phyloP scores from a whole-genome alignment of 1,140 invertebrate genomes.

The Heterodera carotae region DNA sequence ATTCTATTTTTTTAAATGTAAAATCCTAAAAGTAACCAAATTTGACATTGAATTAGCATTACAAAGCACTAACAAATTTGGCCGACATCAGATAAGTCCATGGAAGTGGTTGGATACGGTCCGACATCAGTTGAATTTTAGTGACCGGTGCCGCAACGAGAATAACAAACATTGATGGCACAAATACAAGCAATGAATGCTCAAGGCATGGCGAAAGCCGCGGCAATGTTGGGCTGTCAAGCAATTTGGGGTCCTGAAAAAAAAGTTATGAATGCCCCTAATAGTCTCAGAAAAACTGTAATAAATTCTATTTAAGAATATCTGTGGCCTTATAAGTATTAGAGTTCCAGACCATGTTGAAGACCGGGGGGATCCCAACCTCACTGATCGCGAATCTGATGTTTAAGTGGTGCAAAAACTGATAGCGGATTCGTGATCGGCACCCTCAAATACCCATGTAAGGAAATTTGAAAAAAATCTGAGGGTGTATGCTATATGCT shows the following conservation, averaged over 20 bases:
- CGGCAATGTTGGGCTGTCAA: constrained; percentile 38
- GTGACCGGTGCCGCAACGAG: constrained; percentile 50
- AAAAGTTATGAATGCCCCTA: background rate
- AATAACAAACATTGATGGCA: constrained; percentile 51
- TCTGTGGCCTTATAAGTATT: no score
- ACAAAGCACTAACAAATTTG: constrained; percentile 52
- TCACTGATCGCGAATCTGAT: no score
- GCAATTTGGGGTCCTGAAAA: constrained; percentile 14
- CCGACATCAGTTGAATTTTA: constrained; percentile 47
- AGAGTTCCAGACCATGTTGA: no score
- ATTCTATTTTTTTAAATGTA: no score
- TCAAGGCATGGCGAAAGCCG: constrained; percentile 53
- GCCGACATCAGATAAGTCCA: constrained; percentile 52
- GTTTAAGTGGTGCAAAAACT: no score
- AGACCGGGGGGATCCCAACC: no score
- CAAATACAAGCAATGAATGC: constrained; percentile 56
- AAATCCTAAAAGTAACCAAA: no score
- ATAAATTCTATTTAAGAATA: no score
- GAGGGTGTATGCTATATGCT: no score
- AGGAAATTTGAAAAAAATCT: background rate
- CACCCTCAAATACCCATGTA: no score
- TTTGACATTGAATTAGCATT: no score
- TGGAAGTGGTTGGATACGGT: constrained; percentile 43
- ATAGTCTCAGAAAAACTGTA: background rate
- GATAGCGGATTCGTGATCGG: no score